Evolutionary conservation across 2,888 invertebrate genomes (phyloP), one percentile per base, ranked within the genome.

Genomic region (Sarcophaga caerulescens): DNA sequence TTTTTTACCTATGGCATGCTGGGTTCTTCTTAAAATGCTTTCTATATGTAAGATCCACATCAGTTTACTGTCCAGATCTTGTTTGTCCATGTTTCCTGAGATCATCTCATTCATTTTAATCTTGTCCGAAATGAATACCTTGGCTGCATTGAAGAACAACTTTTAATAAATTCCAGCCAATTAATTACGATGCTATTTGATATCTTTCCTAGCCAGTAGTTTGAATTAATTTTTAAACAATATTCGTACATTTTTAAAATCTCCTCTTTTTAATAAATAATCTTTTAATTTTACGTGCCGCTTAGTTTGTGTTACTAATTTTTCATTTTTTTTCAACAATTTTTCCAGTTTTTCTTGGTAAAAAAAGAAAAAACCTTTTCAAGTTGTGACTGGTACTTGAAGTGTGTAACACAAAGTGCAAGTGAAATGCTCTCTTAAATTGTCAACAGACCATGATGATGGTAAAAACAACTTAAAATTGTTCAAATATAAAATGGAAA

Each of bases 381-480:
- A 57, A 25, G 70, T n/a, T 62, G 19, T 70, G 59, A 35, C 21
- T 47, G 68, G 35, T 76, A 74, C 71, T 81, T 76, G 80, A 68
- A 77, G 57, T 73, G 80, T 59, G 23, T 60, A 47, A 68, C 52
- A 70, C 65, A 85, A 82, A 85, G 81, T 70, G 69, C 74, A 79
- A 82, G 78, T 75, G 62, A 79, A 78, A 78, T 82, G 79, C 60
- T 66, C 75, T 79, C 66, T 79, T 82, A 82, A 79, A 82, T 71
- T 66, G 70, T 79, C 71, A 85, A 79, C 75, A 82, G 75, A 79
- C 85, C 82, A 70, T 82, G 63, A 79, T 63, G 71, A 25, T 52
- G 44, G 74, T 68, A 62, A 47, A 25, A 65, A 47, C 52, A 52
- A 17, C 17, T 52, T 52, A 52, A 52, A 52, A 14, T 52, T 52